Conservation (phyloP, 1,140 invertebrate genomes). For the Drosophila sp. region DNA sequence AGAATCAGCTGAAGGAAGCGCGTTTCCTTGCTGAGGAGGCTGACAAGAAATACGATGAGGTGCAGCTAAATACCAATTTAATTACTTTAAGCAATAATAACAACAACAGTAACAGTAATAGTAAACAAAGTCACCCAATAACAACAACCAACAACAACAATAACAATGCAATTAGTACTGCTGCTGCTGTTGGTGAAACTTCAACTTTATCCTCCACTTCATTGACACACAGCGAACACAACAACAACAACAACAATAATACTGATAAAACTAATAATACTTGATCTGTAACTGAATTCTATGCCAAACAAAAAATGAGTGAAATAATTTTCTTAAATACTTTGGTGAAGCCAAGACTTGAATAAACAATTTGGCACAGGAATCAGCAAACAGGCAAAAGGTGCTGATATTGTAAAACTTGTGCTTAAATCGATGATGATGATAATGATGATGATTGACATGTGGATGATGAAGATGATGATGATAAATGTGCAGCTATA, state of each 20-base stretch:
- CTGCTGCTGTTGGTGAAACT: slow-evolving; percentile 74
- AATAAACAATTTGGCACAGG: slow-evolving; percentile 60
- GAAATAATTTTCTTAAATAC: slow-evolving; percentile 19
- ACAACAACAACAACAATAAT: slow-evolving; percentile 67
- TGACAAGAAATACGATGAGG: slow-evolving; percentile 99
- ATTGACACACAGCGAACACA: slow-evolving; percentile 54
- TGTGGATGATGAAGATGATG: slow-evolving; percentile 17
- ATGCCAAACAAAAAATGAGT: slow-evolving; percentile 58
- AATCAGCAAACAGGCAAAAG: slow-evolving; percentile 52
- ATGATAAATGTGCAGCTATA: slow-evolving; percentile 54
- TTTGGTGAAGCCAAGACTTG: slow-evolving; percentile 6
- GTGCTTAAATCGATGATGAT: slow-evolving; percentile 59
- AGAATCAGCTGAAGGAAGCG: slow-evolving; percentile 99
- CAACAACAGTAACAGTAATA: slow-evolving; percentile 60
- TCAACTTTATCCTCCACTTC: slow-evolving; percentile 80
- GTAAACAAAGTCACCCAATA: slow-evolving; percentile 53
- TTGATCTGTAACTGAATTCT: slow-evolving; percentile 63
- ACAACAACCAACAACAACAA: slow-evolving; percentile 70
- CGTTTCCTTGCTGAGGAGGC: slow-evolving; percentile 99
- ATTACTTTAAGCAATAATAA: slow-evolving; percentile 71
- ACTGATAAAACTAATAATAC: slow-evolving; percentile 56
- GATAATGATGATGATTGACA: slow-evolving; percentile 27
- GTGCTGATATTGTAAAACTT: slow-evolving; percentile 70
- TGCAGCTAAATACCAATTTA: slow-evolving; percentile 86
- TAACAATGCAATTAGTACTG: slow-evolving; percentile 71